These are phyloP conservation scores for Cottoperca gobio DNA, from an alignment of 2,797 vertebrate genomes.

Conservation along the genomic window DNA sequence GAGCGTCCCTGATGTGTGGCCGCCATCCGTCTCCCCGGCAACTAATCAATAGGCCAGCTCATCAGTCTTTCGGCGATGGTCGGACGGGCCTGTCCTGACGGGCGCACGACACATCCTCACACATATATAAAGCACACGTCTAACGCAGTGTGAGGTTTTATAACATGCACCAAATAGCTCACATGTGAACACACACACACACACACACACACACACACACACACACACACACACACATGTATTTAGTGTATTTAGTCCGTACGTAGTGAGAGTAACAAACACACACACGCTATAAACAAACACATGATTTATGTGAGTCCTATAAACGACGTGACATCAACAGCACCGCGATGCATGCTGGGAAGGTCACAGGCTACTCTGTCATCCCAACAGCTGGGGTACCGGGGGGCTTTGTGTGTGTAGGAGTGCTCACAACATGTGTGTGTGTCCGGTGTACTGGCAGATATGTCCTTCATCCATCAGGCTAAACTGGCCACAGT, in stretches of 20 bases:
- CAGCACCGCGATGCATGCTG: slow-evolving; percentile 77
- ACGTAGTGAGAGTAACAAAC: too few species aligned
- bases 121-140: slow-evolving; percentile 18
- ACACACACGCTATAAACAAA: slow-evolving; percentile 73
- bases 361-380: slow-evolving; percentile 83
- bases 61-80: slow-evolving; percentile 88
- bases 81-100: slow-evolving; percentile 52
- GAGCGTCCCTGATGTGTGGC: slow-evolving; percentile 92
- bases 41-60: slow-evolving; percentile 97
- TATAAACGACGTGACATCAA: slow-evolving; percentile 87
- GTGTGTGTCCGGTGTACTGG: slow-evolving; percentile 72
- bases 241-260: too few species aligned
- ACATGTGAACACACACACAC: not conserved
- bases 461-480: slow-evolving; percentile 85
- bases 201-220: slow-evolving; percentile 1
- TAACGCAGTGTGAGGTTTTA: slow-evolving; percentile 16
- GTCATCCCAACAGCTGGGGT: slow-evolving; percentile 73
- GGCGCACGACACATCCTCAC: slow-evolving; percentile 51
- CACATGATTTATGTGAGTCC: slow-evolving; percentile 92
- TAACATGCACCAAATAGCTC: slow-evolving; percentile 4
- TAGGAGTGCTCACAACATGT: slow-evolving; percentile 14
- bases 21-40: slow-evolving; percentile 94
- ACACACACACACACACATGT: slow-evolving; percentile 48
- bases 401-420: slow-evolving; percentile 27
- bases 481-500: slow-evolving; percentile 79